Evolutionary conservation across 2,113 vertebrate species (phyloP), one percentile per base, ranked within the genome.

Genomic region (Todiramphus chloris): DNA sequence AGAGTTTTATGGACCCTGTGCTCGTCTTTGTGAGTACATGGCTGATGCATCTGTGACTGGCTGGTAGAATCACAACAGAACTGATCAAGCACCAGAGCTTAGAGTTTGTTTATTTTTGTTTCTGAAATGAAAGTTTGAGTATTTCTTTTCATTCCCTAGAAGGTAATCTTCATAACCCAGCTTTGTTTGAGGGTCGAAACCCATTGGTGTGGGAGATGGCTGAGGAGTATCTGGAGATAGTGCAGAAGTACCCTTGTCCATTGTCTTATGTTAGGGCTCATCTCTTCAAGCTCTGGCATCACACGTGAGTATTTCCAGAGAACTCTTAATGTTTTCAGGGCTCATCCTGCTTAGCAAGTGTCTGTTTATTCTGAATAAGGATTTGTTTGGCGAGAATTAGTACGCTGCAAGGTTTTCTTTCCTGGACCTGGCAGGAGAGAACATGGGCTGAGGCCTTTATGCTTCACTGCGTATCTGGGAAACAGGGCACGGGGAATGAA

Each of bases 231-330:
- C 98, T 99, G 60, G 98, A 98, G 81, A 98, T 99, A 62, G 99
- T 99, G 58, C 98, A 92, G 82, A 97, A 98, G 92, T 95, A 99
- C 87, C 99, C 99, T 51, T 99, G 99, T 95, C 98, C 98, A 0
- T 96, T 99, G 94, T 99, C 99, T 85, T 99, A 97, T 0, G 98
- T 99, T 74, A 98, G 99, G 50, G 99, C 99, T 60, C 99, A 99
- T 93, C 98, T 99, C 96, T 99, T 99, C 98, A 99, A 99, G 97
- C 98, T 99, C 69, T 99, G 99, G 99, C 99, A 99, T 96, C 99
- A 99, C 98, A 99, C 99, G 99, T 99, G 98, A 94, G 99, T 98
- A 69, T 56, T 31, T 77, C 46, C 51, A 23, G 15, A 37, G 33
- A 88, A 33, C 62, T 78, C 46, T n/a, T 17, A 4, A 18, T 41